These are phyloP conservation scores for Heteronetta atricapilla DNA, from an alignment of 2,113 vertebrate species.

Conservation along the genomic window DNA sequence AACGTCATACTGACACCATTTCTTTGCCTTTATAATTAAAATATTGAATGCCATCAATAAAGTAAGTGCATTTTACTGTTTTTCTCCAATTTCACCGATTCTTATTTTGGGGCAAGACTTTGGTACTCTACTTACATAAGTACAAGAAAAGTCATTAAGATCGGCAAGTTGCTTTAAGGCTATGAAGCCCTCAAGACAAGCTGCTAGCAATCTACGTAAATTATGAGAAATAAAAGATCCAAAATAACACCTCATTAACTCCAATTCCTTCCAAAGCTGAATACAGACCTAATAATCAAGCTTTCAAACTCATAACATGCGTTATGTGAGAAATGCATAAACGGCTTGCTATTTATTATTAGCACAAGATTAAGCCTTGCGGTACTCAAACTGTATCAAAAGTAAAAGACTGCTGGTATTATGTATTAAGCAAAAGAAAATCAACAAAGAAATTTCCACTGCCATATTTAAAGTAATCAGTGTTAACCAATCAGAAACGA, in stretches of 20 bases:
- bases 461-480: not conserved
- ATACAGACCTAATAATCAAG: not conserved
- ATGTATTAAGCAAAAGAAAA: not conserved
- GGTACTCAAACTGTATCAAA: not conserved
- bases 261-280: not conserved
- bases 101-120: not conserved
- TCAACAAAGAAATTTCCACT: not conserved
- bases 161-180: not conserved
- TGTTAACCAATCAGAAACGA: not conserved
- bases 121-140: not conserved
- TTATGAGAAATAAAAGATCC: not conserved
- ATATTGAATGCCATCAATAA: not conserved
- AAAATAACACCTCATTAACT: not conserved
- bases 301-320: not conserved
- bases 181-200: not conserved
- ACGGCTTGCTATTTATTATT: not conserved
- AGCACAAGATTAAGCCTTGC: not conserved
- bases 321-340: not conserved
- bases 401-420: not conserved
- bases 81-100: not conserved
- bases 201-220: rapidly evolving
- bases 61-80: not conserved
- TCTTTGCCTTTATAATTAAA: not conserved
- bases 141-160: not conserved
- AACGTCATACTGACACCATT: not conserved